A percentile compares a stretch with the other conserved stretches of the same genome.
Evolutionary conservation across 2,797 vertebrate species (phyloP).

Genomic region (Danio jaintianensis): DNA sequence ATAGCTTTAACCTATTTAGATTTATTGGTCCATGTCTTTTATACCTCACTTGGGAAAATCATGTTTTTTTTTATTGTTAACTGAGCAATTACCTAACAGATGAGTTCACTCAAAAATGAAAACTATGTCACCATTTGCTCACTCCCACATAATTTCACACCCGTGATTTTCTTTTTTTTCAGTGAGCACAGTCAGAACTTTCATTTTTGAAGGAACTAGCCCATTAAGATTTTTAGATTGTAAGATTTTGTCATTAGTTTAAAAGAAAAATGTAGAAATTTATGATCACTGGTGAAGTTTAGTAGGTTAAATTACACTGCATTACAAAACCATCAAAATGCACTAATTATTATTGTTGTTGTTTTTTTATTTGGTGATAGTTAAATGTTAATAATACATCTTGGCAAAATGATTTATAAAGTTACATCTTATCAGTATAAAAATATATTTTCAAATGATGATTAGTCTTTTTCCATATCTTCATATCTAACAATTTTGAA

Average conservation of each 20-base stretch:
- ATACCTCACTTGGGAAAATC: background rate
- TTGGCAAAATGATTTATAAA: too few relatives aligned
- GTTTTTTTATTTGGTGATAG: too few relatives aligned
- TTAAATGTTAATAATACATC: too few relatives aligned
- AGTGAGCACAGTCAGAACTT: background rate
- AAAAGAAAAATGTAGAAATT: too few relatives aligned
- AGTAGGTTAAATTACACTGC: too few relatives aligned
- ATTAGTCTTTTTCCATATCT: too few relatives aligned
- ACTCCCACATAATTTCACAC: background rate
- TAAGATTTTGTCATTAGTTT: too few relatives aligned
- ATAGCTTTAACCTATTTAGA: constrained; percentile 34
- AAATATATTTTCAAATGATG: too few relatives aligned
- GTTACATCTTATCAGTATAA: too few relatives aligned
- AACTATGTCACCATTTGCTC: background rate
- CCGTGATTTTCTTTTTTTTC: background rate
- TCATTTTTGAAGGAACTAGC: background rate
- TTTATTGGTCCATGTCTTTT: constrained; percentile 11
- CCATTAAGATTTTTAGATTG: background rate
- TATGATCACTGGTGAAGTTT: background rate
- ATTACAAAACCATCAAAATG: too few relatives aligned
- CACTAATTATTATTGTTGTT: too few relatives aligned
- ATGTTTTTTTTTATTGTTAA: background rate
- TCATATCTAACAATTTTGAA: too few relatives aligned
- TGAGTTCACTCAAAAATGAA: background rate
- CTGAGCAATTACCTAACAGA: background rate